Evolutionary conservation across 1,140 invertebrate species (phyloP).

Genomic region (Bicyclus anynana): DNA sequence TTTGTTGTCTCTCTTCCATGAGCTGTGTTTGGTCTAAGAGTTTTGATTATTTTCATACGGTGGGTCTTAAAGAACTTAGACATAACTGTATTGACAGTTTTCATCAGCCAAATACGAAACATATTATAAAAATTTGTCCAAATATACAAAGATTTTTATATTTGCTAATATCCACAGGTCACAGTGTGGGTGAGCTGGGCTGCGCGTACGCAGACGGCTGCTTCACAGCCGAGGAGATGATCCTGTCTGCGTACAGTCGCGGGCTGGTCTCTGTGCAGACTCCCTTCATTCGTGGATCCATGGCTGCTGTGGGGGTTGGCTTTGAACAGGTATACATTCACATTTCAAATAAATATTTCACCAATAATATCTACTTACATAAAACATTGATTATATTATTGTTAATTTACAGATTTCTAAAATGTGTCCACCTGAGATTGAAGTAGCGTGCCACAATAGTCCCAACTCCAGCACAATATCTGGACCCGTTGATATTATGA

Average conservation of each 20-base stretch:
- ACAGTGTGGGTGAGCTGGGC: conserved; percentile 88
- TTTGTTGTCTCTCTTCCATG: too few species aligned
- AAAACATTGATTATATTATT: neutral
- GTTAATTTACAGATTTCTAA: conserved; percentile 8
- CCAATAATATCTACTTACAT: neutral
- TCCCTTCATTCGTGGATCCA: conserved; percentile 81
- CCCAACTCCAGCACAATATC: conserved; percentile 89
- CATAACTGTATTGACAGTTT: too few species aligned
- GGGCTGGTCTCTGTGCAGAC: conserved; percentile 85
- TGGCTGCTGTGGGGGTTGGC: conserved; percentile 80
- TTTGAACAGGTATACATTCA: conserved; percentile 5
- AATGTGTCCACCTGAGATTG: conserved; percentile 81
- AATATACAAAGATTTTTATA: too few species aligned
- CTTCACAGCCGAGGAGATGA: conserved; percentile 86
- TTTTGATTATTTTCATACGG: too few species aligned
- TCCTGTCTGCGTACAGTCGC: conserved; percentile 86
- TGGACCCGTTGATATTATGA: conserved; percentile 85
- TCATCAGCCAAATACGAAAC: too few species aligned
- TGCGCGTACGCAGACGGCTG: conserved; percentile 91
- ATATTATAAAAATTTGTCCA: too few species aligned
- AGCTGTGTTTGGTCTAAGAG: too few species aligned
- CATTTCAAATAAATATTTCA: neutral
- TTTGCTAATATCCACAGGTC: conserved; percentile 54
- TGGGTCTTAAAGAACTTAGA: too few species aligned
- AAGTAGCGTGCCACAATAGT: conserved; percentile 91